phyloP scores from a whole-genome alignment of 2,888 invertebrate genomes.

The Andricus curvator region DNA sequence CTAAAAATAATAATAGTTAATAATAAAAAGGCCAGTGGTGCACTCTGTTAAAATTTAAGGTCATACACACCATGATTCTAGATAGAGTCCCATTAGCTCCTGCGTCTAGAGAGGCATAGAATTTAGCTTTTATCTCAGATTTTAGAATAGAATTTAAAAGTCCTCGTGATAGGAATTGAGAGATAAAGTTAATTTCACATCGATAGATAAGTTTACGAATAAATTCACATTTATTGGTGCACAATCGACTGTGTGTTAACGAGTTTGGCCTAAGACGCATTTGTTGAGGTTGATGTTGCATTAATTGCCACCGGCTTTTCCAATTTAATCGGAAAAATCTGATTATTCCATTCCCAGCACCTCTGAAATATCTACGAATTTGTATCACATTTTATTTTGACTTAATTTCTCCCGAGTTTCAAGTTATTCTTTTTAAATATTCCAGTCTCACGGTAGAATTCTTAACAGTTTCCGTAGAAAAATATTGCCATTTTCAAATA shows the following conservation, averaged over 20 bases:
- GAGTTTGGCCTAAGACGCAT: constrained; percentile 70
- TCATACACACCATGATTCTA: constrained; percentile 56
- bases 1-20: neutral
- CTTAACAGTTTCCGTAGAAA: too few relatives aligned
- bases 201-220: constrained; percentile 63
- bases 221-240: constrained; percentile 68
- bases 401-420: too few relatives aligned
- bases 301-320: constrained; percentile 9
- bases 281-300: constrained; percentile 39
- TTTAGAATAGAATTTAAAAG: constrained; percentile 58
- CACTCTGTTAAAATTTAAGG: constrained; percentile 44
- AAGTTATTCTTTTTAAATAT: too few relatives aligned
- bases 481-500: too few relatives aligned
- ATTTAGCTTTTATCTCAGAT: constrained; percentile 58
- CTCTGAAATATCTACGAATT: too few relatives aligned
- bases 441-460: too few relatives aligned
- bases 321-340: neutral
- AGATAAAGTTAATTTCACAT: constrained; percentile 63
- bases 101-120: constrained; percentile 50
- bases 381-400: too few relatives aligned
- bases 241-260: constrained; percentile 69
- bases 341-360: neutral
- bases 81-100: constrained; percentile 54
- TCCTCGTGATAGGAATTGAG: constrained; percentile 71
- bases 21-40: constrained; percentile 46